Evolutionary conservation across 2,797 vertebrate species (phyloP).

Genomic region (Echiichthys vipera): DNA sequence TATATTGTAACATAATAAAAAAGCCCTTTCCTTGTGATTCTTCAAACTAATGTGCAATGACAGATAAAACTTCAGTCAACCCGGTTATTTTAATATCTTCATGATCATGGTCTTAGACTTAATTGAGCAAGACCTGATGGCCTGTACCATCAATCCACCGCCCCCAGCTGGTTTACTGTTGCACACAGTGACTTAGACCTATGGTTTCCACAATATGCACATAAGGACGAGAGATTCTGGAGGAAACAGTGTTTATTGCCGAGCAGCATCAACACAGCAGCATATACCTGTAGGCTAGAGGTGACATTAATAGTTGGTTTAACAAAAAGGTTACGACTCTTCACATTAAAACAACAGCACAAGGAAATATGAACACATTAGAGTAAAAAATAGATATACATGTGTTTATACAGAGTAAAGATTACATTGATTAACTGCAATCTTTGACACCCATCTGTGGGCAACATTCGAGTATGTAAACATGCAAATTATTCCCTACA

Average conservation of each 20-base stretch:
- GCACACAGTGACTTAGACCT: not conserved
- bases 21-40: not conserved
- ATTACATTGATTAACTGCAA: conserved; percentile 69
- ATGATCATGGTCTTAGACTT: not conserved
- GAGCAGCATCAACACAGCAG: conserved; percentile 70
- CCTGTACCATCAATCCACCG: too few species aligned
- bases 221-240: conserved; percentile 1
- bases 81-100: not conserved
- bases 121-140: too few species aligned
- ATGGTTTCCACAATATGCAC: not conserved
- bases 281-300: conserved; percentile 49
- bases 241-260: conserved; percentile 63
- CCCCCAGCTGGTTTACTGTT: not conserved
- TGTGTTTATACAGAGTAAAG: conserved; percentile 62
- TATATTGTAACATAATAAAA: not conserved
- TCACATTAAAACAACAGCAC: conserved; percentile 69
- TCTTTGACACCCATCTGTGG: conserved; percentile 64
- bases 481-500: conserved; percentile 66
- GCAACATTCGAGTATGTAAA: conserved; percentile 83
- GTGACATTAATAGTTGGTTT: conserved; percentile 68
- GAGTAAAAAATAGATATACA: conserved; percentile 75
- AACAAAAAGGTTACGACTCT: conserved; percentile 58
- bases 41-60: not conserved
- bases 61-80: not conserved
- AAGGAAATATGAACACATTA: conserved; percentile 63